Percentiles rank a stretch among this genome's conserved stretches.
Evolutionary conservation across 1,140 invertebrate species (phyloP).

Genomic region (Dreissena polymorpha): DNA sequence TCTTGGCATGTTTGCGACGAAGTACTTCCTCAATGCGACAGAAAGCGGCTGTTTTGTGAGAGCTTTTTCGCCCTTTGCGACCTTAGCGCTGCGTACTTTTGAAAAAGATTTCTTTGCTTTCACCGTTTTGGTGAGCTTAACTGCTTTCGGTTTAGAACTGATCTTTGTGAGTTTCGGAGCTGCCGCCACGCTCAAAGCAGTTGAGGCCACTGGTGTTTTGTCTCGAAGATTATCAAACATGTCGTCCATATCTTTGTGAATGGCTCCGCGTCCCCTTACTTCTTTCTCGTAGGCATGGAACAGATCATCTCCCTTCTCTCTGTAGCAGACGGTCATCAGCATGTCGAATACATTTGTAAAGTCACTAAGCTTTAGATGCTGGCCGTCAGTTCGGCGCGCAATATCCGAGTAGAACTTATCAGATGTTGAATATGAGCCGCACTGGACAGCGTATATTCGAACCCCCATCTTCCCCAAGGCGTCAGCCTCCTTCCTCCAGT

Average conservation of each 20-base stretch:
- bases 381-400: conserved; percentile 49
- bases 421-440: not conserved
- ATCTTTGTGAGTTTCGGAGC: not conserved
- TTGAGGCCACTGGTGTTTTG: not conserved
- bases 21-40: not conserved
- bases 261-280: conserved; percentile 13
- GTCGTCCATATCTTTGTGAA: conserved; percentile 45
- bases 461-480: conserved; percentile 53
- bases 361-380: conserved; percentile 53
- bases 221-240: conserved; percentile 40
- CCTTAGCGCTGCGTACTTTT: not conserved
- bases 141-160: not conserved
- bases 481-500: conserved; percentile 68
- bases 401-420: conserved; percentile 47
- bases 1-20: conserved; percentile 24
- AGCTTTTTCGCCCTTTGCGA: not conserved
- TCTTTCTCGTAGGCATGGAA: conserved; percentile 54
- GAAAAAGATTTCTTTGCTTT: not conserved
- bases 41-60: not conserved
- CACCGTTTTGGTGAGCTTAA: not conserved
- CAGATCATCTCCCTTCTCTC: conserved; percentile 56
- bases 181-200: not conserved
- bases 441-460: conserved; percentile 43
- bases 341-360: conserved; percentile 61
- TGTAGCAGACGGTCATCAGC: conserved; percentile 63